Conservation (phyloP, 2,113 vertebrate genomes). For the Gymnarchus niloticus region DNA sequence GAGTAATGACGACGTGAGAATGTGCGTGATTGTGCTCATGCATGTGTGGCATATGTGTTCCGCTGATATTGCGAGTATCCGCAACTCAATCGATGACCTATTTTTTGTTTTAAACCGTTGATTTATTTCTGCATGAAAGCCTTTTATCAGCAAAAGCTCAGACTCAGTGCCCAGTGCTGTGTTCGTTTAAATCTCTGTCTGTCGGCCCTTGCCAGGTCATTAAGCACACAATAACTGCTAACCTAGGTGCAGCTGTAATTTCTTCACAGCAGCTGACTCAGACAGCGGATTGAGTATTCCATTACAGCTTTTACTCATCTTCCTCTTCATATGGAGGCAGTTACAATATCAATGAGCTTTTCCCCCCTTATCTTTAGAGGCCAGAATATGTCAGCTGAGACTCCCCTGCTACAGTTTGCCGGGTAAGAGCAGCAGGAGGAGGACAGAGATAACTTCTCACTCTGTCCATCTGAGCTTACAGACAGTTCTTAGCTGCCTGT, state of each 20-base stretch:
- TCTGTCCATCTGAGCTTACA: background rate
- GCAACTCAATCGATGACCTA: conserved; percentile 27
- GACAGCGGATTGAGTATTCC: background rate
- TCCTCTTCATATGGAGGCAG: background rate
- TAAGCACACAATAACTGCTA: background rate
- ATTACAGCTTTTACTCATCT: background rate
- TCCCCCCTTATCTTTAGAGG: background rate
- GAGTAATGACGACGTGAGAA: background rate
- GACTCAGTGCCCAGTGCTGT: background rate
- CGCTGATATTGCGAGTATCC: too few species aligned
- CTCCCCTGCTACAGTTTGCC: background rate
- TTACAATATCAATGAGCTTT: too few species aligned
- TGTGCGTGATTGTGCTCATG: background rate
- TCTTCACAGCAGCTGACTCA: background rate
- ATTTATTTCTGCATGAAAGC: background rate
- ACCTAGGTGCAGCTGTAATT: background rate
- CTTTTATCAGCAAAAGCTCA: background rate
- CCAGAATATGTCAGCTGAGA: background rate
- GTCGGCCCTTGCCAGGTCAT: background rate
- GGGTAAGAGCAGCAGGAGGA: background rate
- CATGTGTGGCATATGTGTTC: too few species aligned
- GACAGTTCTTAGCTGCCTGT: background rate
- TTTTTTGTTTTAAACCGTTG: conserved; percentile 28
- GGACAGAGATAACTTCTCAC: background rate
- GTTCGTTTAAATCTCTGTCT: background rate